phyloP scores from a whole-genome alignment of 2,888 invertebrate genomes.

The Melieria crassipennis region DNA sequence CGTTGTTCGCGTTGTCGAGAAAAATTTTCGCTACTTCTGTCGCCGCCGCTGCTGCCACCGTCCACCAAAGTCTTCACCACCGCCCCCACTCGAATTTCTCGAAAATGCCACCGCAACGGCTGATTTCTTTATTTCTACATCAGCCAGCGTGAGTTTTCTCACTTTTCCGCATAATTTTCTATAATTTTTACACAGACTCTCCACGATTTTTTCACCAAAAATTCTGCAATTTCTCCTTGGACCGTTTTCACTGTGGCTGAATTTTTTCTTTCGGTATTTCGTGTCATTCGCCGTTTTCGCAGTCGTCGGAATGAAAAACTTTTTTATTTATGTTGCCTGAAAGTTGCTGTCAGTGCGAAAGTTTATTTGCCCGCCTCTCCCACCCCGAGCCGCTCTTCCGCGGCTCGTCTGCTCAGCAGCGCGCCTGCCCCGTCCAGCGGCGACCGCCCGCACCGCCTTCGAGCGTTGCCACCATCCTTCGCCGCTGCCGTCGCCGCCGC shows the following conservation, averaged over 20 bases:
- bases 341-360: conserved; percentile 60
- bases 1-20: conserved; percentile 28
- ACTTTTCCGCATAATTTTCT: conserved; percentile 1
- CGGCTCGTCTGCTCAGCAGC: conserved; percentile 15
- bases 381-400: conserved; percentile 11
- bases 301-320: conserved; percentile 66
- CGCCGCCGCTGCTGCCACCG: no score
- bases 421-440: conserved; percentile 44
- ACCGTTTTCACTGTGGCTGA: conserved; percentile 28
- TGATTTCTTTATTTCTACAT: not conserved
- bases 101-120: no score
- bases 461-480: no score
- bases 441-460: conserved; percentile 33
- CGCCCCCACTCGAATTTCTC: no score
- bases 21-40: not conserved
- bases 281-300: conserved; percentile 60
- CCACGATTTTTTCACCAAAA: conserved; percentile 18
- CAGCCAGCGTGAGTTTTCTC: not conserved
- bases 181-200: conserved; percentile 13
- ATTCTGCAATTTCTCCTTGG: conserved; percentile 24
- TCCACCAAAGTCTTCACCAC: no score
- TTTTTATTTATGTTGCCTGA: conserved; percentile 65
- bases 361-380: conserved; percentile 51
- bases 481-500: conserved; percentile 19
- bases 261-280: conserved; percentile 52